Conservation (phyloP, 2,888 invertebrate genomes). For the Linhomoeus sp. region DNA sequence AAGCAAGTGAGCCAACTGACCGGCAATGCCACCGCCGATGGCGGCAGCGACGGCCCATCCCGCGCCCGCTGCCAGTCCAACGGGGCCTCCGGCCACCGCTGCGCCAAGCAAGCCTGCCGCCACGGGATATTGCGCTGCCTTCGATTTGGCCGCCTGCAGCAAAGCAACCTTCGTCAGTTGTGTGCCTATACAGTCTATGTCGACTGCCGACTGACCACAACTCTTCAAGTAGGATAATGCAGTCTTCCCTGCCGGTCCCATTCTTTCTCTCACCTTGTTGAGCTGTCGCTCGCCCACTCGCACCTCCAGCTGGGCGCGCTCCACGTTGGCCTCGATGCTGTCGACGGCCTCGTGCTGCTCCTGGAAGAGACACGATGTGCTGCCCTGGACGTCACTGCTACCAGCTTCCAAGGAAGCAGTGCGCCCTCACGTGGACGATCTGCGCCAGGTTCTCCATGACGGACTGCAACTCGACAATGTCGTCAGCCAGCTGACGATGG, state of each 20-base stretch:
- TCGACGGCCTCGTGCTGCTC: slow-evolving; percentile 2
- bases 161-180: background rate
- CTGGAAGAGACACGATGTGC: too few species aligned
- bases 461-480: too few species aligned
- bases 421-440: background rate
- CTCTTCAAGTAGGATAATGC: background rate
- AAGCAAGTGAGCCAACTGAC: background rate
- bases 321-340: slow-evolving; percentile 2
- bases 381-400: too few species aligned
- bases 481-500: too few species aligned
- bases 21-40: background rate
- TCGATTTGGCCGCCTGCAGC: background rate
- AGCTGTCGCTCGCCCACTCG: background rate
- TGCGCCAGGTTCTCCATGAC: too few species aligned
- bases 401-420: too few species aligned
- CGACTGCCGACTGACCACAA: too few species aligned
- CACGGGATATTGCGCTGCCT: background rate
- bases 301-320: background rate
- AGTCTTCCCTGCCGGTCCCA: background rate
- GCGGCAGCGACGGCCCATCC: slow-evolving; percentile 1
- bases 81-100: slow-evolving; percentile 2
- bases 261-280: background rate
- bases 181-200: too few species aligned
- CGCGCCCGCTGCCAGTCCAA: slow-evolving; percentile 1
- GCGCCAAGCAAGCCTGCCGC: background rate